Evolutionary conservation across 2,888 invertebrate genomes (phyloP).

Genomic region (Eupeodes latifasciatus): DNA sequence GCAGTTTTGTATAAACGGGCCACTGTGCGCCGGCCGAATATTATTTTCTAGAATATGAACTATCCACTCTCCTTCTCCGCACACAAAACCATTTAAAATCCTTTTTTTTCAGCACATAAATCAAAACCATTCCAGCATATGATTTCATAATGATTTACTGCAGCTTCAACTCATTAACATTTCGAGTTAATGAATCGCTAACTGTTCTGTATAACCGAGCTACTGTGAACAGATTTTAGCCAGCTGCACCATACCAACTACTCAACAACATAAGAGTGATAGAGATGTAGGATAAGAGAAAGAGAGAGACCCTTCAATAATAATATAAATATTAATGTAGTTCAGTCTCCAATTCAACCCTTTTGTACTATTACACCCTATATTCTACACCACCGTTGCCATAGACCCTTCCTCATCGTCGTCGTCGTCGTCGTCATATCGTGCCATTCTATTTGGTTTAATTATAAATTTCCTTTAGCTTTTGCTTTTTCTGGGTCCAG

Average conservation of each 20-base stretch:
- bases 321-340: conserved; percentile 8
- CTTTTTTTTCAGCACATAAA: conserved; percentile 22
- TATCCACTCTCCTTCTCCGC: not conserved
- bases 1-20: no score
- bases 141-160: conserved; percentile 39
- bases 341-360: not conserved
- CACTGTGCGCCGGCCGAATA: no score
- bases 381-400: not conserved
- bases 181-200: conserved; percentile 54
- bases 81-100: conserved; percentile 24
- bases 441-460: conserved; percentile 36
- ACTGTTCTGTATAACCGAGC: not conserved
- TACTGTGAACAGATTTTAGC: conserved; percentile 13
- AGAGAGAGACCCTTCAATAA: conserved; percentile 16
- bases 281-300: not conserved
- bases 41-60: conserved; percentile 4
- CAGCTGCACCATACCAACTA: conserved; percentile 33
- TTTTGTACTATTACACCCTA: not conserved
- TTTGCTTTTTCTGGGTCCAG: conserved; percentile 25
- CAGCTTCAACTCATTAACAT: conserved; percentile 54
- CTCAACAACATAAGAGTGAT: not conserved
- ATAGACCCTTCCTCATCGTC: not conserved
- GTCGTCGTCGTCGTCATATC: not conserved
- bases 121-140: conserved; percentile 44
- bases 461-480: conserved; percentile 46